Evolutionary conservation across 2,113 vertebrate species (phyloP).

Genomic region (Pan troglodytes): NHGRI_mPanTro3-v2.1_pri NC_072401.2:162892001-162892500

Average conservation of each 20-base stretch:
- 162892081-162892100: conserved; percentile 72
- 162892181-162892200: conserved; percentile 43
- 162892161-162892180: conserved; percentile 43
- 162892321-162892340: neutral
- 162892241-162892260: neutral
- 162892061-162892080: conserved; percentile 68
- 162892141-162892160: conserved; percentile 43
- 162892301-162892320: neutral
- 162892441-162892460: neutral
- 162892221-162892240: neutral
- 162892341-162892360: neutral
- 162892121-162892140: conserved; percentile 68
- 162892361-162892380: neutral
- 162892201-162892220: conserved; percentile 35
- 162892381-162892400: neutral
- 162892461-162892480: too few species aligned
- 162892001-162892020: conserved; percentile 66
- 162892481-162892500: neutral
- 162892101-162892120: conserved; percentile 68
- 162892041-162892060: conserved; percentile 79
- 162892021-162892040: conserved; percentile 63
- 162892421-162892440: neutral
- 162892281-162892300: neutral
- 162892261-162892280: neutral
- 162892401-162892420: neutral